Evolutionary conservation across 2,113 vertebrate species (phyloP), one percentile per base, ranked within the genome.

Genomic region (Bufo bufo): DNA sequence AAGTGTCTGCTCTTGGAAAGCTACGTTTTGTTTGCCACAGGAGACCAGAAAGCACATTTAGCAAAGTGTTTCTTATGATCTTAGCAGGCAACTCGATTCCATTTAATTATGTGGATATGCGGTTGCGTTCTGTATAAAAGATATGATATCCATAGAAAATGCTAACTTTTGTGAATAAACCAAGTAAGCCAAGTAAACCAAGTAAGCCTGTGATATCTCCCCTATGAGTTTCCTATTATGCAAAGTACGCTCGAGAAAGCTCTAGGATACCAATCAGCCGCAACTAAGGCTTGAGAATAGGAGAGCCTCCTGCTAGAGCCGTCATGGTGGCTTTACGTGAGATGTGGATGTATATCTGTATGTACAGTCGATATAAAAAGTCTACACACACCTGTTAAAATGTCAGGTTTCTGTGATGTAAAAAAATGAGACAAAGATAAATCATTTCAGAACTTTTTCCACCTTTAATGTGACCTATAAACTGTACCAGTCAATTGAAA

Each of bases 11-110:
- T 84, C 82, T 84, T 84, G 49, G 87, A 89, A 89, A 72, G 71
- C 66, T 66, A 52, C 81, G 13, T 89, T 33, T 89, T 84, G 81
- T 84, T 78, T 89, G 82, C 87, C 74, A 84, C 87, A 43, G 87
- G 87, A 77, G 81, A 84, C 61, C 87, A 89, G 80, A 89, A 89
- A 89, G 87, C 87, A 89, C 82, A 89, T 89, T 89, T 89, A 89
- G 82, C 74, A 52, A 78, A 84, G 81, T 89, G 87, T 89, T 89
- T 89, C 87, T 89, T 89, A 58, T 69, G 87, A 84, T 89, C 81
- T 89, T 84, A 89, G 87, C 82, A 89, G 87, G 82, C 81, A 89
- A 89, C 78, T 84, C 59, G 72, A 78, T 89, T 89, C 56, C 74
- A 84, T 89, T 84, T 89, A 89, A 89, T 89, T 84, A 89, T 84